Percentiles rank a stretch among this genome's conserved stretches.
Conservation (phyloP, 2,113 vertebrate genomes). For the Protobothrops flavoviridis region DNA sequence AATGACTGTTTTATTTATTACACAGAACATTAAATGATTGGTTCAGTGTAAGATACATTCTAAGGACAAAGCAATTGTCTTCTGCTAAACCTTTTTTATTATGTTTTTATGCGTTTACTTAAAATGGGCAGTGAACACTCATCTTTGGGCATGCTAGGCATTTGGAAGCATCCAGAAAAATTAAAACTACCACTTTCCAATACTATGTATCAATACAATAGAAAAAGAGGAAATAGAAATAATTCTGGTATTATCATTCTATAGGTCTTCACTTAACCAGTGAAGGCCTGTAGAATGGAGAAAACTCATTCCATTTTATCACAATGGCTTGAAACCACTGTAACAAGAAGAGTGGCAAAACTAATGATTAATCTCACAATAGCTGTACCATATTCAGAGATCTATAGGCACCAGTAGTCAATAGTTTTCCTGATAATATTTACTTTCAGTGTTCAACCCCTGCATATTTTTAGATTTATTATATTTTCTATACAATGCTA, state of each 20-base stretch:
- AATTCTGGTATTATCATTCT: not conserved
- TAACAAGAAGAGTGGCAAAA: not conserved
- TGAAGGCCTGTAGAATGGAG: not conserved
- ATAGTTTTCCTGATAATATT: not conserved
- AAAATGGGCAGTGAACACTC: not conserved
- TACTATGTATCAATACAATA: not conserved
- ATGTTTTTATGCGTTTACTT: not conserved
- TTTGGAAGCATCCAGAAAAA: not conserved
- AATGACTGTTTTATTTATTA: not conserved
- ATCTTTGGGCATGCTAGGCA: not conserved
- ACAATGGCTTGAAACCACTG: not conserved
- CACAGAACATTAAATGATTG: not conserved
- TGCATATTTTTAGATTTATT: not conserved
- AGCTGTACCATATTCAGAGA: not conserved
- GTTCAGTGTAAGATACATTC: not conserved
- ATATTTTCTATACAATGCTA: not conserved
- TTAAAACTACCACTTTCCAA: not conserved
- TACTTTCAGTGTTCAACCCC: not conserved
- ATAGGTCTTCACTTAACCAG: not conserved
- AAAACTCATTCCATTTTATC: not conserved
- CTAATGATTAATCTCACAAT: not conserved
- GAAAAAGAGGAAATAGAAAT: too few species aligned
- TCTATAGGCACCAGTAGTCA: not conserved
- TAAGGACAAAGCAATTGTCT: not conserved
- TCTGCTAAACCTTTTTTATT: not conserved